Base-by-base conservation (phyloP, 2,113 vertebrate species). In the Actenoides hombroni region DNA sequence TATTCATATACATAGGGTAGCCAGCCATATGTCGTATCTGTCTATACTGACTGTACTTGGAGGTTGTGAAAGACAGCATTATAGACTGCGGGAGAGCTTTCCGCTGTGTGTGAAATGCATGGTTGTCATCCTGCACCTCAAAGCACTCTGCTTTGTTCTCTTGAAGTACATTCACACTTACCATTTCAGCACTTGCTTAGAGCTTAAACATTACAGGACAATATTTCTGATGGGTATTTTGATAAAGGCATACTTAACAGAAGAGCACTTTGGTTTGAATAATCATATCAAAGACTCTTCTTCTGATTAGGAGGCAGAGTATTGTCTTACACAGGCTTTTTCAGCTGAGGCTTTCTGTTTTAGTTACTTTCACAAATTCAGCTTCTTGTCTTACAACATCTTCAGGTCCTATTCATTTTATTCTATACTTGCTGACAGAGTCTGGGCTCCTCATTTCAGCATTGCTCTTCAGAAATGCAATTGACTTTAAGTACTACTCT, bases 181-280 rank as follows among this genome's bases (percentile, higher is more conserved):
- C 63, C 25, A 37, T 83, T 92, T 92, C 57, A 80, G 59, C 26
- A 33, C 46, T 94, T 70, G 63, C 19, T 37, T 59, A 69, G 70
- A 85, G 74, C 51, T 90, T 73, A 76, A 84, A 91, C 33, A 46
- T 82, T 85, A 64, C 49, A 63, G 57, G 35, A 61, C 29, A 29
- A 17, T 61, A 77, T 91, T 86, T 80, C 70, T 88, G 84, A 95
- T 80, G 19, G 40, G 16, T 90, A 80, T 93, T 95, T 91, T 91
- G 87, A 94, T 94, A 95, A 91, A 91, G 39, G 37, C 54, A 35
- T 79, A 79, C 71, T 90, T 95, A 85, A 54, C 44, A 90, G 75
- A 87, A 94, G 84, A 94, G 74, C 21, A 79, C 44, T 92, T 92
- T 85, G 86, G 84, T 94, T 92, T 86, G 81, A 95, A 92, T 90